Evolutionary conservation across 1,140 invertebrate species (phyloP), one percentile per base, ranked within the genome.

Genomic region (Callitettix versicolor): DNA sequence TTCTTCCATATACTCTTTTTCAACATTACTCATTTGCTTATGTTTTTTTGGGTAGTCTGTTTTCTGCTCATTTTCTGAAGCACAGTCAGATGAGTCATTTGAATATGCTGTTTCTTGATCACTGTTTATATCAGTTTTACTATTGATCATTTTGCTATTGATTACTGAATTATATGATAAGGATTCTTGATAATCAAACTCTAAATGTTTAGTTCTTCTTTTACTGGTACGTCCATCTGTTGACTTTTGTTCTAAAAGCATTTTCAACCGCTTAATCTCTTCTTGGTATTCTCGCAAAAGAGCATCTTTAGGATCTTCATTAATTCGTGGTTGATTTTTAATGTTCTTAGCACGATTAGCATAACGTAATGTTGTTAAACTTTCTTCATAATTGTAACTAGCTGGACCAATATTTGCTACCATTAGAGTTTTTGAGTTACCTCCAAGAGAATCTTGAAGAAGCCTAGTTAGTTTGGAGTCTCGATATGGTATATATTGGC

Each of bases 361-460:
- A 69, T 97, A 97, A 18, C 93, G 75, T 52, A 97, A 73, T 3
- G 93, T 97, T 11, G 87, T 91, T 55, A 96, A 73, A 21, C 91
- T 94, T 76, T 97, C 94, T 65, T 97, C 95, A 71, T 89, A 95
- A 72, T 97, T 97, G 72, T 91, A 94, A 62, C 80, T 84, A 5
- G 94, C 91, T n/a, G 94, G 94, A 6, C 93, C 93, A 63, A 97
- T 88, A 70, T 94, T 95, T 15, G 94, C 93, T 24, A 97, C 89
- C 93, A 97, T 97, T 33, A 96, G 87, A 12, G 93, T 97, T 70
- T 92, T 94, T 40, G 92, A 91, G 76, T 97, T 97, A 9, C 93
- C 93, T 58, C 93, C 93, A 11, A 96, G 73, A 0, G 91, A 95
- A 73, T 96, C 92, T 79, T 58, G 36, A 62, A 97, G 73, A 30